phyloP scores from a whole-genome alignment of 2,797 vertebrate species.

The Kryptopterus vitreolus region DNA sequence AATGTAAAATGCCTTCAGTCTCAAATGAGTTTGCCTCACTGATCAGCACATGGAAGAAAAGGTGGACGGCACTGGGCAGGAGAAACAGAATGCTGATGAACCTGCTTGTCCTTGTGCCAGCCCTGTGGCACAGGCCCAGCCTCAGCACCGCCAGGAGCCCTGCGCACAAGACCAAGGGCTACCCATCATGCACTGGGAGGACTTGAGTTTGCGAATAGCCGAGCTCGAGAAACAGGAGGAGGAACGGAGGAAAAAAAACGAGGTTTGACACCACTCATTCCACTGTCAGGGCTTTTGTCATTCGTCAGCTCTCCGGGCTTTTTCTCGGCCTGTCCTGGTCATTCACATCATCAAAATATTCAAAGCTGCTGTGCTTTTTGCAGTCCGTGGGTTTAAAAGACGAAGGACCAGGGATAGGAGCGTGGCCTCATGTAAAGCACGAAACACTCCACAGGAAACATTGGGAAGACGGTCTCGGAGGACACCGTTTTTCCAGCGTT shows the following conservation, averaged over 20 bases:
- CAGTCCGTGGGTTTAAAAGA: conserved; percentile 45
- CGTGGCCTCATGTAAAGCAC: conserved; percentile 44
- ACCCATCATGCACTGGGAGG: conserved; percentile 80
- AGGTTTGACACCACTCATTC: conserved; percentile 54
- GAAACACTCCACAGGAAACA: conserved; percentile 39
- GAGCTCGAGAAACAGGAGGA: conserved; percentile 74
- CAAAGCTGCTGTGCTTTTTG: conserved; percentile 14
- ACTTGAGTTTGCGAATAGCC: conserved; percentile 69
- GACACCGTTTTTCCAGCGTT: conserved; percentile 49
- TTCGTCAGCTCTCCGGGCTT: too few relatives aligned
- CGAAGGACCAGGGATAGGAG: conserved; percentile 34
- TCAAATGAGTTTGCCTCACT: conserved; percentile 5
- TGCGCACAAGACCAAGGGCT: conserved; percentile 51
- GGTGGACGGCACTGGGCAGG: conserved; percentile 33
- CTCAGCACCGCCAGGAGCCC: conserved; percentile 32
- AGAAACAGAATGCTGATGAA: conserved; percentile 43
- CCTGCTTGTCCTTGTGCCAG: conserved; percentile 43
- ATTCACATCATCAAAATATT: not conserved
- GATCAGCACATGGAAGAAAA: conserved; percentile 52
- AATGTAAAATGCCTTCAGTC: not conserved
- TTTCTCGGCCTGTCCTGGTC: too few relatives aligned
- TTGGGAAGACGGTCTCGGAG: conserved; percentile 44
- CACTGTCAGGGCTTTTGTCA: not conserved
- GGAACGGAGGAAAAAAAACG: conserved; percentile 66
- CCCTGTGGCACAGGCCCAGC: conserved; percentile 43